Conservation (phyloP, 2,888 invertebrate species). For the Phrixothrix hirtus region DNA sequence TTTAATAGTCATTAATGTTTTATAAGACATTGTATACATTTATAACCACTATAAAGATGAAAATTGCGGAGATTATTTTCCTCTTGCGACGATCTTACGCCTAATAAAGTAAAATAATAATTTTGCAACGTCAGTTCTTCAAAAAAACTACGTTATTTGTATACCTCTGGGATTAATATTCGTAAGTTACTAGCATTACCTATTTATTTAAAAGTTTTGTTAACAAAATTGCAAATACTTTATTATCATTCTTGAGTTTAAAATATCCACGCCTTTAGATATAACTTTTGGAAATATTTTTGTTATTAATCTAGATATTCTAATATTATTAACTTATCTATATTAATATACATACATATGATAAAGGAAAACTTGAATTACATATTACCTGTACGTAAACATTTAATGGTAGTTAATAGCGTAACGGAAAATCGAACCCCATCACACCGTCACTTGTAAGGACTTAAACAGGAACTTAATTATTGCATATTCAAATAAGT, state of each 20-base stretch:
- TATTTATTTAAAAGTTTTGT: constrained; percentile 15
- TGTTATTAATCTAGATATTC: too few species aligned
- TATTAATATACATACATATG: too few species aligned
- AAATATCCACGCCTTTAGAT: too few species aligned
- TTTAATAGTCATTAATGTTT: constrained; percentile 22
- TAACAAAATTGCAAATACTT: constrained; percentile 6
- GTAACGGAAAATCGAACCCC: too few species aligned
- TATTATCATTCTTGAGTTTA: constrained; percentile 5
- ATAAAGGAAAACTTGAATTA: too few species aligned
- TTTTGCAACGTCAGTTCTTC: constrained; percentile 22
- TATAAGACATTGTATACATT: constrained; percentile 28
- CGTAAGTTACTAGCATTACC: constrained; percentile 19
- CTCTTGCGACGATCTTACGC: constrained; percentile 28
- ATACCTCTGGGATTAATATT: constrained; percentile 25
- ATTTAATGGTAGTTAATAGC: too few species aligned
- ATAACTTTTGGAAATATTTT: too few species aligned
- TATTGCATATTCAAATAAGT: too few species aligned
- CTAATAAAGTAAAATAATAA: constrained; percentile 29
- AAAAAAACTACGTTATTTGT: constrained; percentile 23
- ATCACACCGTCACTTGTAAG: too few species aligned
- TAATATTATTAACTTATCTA: too few species aligned
- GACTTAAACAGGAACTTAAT: too few species aligned
- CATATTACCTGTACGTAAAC: too few species aligned
- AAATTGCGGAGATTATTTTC: constrained; percentile 29
- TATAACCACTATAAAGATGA: constrained; percentile 30